These are phyloP conservation scores for Epinephelus coioides DNA, from an alignment of 2,797 vertebrate genomes.

Conservation along the genomic window DNA sequence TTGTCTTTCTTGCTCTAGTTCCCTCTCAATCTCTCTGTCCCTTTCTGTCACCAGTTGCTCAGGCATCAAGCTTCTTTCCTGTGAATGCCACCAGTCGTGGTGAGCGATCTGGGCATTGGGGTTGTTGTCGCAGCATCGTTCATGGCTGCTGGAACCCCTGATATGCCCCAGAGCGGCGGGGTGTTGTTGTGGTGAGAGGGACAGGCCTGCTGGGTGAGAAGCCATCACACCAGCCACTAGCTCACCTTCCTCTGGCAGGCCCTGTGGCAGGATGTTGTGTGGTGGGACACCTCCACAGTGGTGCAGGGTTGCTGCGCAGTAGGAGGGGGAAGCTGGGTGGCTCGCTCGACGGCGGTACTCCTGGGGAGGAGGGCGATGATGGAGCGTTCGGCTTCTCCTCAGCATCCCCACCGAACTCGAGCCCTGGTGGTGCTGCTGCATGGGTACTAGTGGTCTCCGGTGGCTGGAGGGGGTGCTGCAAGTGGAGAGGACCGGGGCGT, in stretches of 20 bases:
- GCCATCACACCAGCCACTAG: slow-evolving; percentile 48
- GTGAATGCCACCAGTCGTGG: slow-evolving; percentile 75
- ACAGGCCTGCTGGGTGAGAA: slow-evolving; percentile 58
- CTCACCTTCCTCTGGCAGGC: slow-evolving; percentile 68
- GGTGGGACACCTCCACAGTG: slow-evolving; percentile 69
- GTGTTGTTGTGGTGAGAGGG: slow-evolving; percentile 70
- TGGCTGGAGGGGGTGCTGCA: slow-evolving; percentile 87
- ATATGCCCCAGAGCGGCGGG: slow-evolving; percentile 57
- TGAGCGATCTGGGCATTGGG: slow-evolving; percentile 60
- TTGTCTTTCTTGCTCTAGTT: slow-evolving; percentile 63
- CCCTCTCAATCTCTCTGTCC: slow-evolving; percentile 67
- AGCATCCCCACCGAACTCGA: slow-evolving; percentile 79
- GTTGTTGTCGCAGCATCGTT: slow-evolving; percentile 69
- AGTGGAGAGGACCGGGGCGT: slow-evolving; percentile 77
- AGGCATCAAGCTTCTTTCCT: slow-evolving; percentile 69
- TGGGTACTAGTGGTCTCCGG: slow-evolving; percentile 71
- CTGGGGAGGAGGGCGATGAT: slow-evolving; percentile 80
- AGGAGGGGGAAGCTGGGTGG: slow-evolving; percentile 85
- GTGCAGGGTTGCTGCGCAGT: slow-evolving; percentile 81
- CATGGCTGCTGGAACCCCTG: slow-evolving; percentile 58
- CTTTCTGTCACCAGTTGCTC: slow-evolving; percentile 66
- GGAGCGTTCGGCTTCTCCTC: slow-evolving; percentile 85
- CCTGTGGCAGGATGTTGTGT: slow-evolving; percentile 41
- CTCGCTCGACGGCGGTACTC: slow-evolving; percentile 86
- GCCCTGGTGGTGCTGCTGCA: slow-evolving; percentile 73